Evolutionary conservation across 1,140 invertebrate genomes (phyloP).

Genomic region (Chrysopa pallens): DNA sequence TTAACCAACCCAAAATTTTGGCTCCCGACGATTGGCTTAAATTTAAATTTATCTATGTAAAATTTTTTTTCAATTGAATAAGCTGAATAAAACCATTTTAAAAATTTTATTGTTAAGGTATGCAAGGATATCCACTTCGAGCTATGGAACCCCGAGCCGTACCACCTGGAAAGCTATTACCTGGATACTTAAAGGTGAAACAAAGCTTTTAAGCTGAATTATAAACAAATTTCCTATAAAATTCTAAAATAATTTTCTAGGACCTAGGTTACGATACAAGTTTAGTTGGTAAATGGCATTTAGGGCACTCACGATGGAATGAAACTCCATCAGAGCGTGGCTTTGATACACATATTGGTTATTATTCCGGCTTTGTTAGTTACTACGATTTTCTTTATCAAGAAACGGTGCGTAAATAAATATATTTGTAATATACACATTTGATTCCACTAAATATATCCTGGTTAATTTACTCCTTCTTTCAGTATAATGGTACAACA

Average conservation of each 20-base stretch:
- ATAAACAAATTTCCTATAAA: neutral
- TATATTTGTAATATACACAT: too few species aligned
- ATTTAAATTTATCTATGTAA: too few species aligned
- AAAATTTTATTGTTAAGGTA: slow-evolving; percentile 24
- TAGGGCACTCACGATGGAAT: slow-evolving; percentile 37
- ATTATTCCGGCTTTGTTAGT: slow-evolving; percentile 38
- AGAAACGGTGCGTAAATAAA: slow-evolving; percentile 26
- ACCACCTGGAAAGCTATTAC: slow-evolving; percentile 42
- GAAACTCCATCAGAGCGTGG: slow-evolving; percentile 41
- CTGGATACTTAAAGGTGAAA: slow-evolving; percentile 48
- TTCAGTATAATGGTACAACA: slow-evolving; percentile 21
- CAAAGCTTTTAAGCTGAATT: neutral
- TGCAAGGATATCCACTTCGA: slow-evolving; percentile 32
- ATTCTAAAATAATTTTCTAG: slow-evolving; percentile 26
- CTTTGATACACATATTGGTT: slow-evolving; percentile 46
- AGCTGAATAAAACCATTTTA: too few species aligned
- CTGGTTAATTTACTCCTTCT: neutral
- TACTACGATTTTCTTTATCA: slow-evolving; percentile 41
- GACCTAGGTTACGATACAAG: slow-evolving; percentile 44
- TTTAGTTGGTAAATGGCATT: slow-evolving; percentile 54
- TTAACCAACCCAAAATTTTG: too few species aligned
- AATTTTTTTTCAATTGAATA: too few species aligned
- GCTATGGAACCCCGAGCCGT: slow-evolving; percentile 29
- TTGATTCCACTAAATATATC: too few species aligned
- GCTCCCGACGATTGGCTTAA: too few species aligned